These are phyloP conservation scores for Coracias cyanogaster DNA, from an alignment of 2,797 vertebrate genomes.

Conservation along the genomic window DNA sequence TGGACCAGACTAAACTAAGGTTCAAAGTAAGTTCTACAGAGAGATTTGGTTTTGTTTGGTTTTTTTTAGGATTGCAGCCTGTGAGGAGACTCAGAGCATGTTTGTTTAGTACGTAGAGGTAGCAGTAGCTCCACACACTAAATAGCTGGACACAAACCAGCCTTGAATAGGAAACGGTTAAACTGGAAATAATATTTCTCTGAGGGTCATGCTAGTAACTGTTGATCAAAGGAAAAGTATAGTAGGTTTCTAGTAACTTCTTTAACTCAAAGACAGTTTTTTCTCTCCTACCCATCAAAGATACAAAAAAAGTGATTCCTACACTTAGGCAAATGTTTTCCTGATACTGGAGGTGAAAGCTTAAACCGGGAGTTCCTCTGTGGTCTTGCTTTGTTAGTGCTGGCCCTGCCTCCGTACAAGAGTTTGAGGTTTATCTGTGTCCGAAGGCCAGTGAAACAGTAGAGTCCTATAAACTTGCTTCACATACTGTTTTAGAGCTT, in stretches of 20 bases:
- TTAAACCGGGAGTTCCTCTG: background rate
- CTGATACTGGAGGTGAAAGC: background rate
- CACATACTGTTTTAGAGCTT: background rate
- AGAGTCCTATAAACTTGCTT: background rate
- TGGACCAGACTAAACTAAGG: constrained; percentile 10
- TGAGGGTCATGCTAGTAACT: background rate
- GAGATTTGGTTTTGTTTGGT: background rate
- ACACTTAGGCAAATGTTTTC: background rate
- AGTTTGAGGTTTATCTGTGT: background rate
- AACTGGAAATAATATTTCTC: background rate
- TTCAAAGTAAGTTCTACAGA: background rate
- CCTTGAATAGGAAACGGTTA: background rate
- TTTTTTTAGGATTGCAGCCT: background rate
- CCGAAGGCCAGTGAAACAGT: background rate
- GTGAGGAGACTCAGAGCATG: background rate
- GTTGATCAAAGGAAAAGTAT: background rate
- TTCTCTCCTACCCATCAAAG: background rate
- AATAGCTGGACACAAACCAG: background rate
- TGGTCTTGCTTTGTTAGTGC: background rate
- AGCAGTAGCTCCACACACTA: background rate
- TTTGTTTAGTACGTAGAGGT: background rate
- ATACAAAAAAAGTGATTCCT: background rate
- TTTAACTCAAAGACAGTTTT: background rate
- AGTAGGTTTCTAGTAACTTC: background rate
- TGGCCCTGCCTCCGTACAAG: background rate